A percentile compares a stretch with the other conserved stretches of the same genome.
phyloP scores from a whole-genome alignment of 2,888 invertebrate genomes.

The Diadegma fenestrale region DNA sequence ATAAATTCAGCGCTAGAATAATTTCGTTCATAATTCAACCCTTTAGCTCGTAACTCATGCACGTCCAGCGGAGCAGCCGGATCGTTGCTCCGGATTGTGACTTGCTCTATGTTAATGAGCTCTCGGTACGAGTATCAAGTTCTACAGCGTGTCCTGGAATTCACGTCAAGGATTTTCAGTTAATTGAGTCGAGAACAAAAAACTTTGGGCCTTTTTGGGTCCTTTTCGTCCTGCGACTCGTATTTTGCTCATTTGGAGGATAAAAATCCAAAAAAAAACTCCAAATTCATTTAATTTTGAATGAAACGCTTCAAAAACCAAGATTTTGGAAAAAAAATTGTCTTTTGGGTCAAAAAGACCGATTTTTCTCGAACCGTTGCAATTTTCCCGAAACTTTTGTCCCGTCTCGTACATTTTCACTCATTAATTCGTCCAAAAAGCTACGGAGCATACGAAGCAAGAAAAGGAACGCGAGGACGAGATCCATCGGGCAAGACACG shows the following conservation, averaged over 20 bases:
- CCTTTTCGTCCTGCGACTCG: background rate
- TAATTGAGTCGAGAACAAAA: too few species aligned
- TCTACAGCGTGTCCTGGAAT: background rate
- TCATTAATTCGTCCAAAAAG: background rate
- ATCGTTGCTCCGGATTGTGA: slow-evolving; percentile 69
- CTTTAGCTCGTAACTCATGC: slow-evolving; percentile 82
- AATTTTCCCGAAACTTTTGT: background rate
- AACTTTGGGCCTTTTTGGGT: background rate
- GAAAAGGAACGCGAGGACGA: background rate
- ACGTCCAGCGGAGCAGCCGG: slow-evolving; percentile 51
- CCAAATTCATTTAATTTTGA: too few species aligned
- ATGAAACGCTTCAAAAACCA: too few species aligned
- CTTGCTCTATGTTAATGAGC: slow-evolving; percentile 72
- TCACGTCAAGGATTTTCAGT: background rate
- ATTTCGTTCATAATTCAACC: slow-evolving; percentile 84
- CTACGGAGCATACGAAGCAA: background rate
- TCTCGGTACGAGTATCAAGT: background rate
- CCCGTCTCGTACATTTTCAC: background rate
- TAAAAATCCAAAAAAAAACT: background rate
- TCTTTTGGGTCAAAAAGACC: background rate
- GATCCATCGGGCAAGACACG: background rate
- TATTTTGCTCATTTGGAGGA: too few species aligned
- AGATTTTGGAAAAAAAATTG: background rate
- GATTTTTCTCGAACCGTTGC: background rate
- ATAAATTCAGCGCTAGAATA: slow-evolving; percentile 84